These are phyloP conservation scores for Thymelicus acteon DNA, from an alignment of 2,888 invertebrate genomes.

Conservation along the genomic window DNA sequence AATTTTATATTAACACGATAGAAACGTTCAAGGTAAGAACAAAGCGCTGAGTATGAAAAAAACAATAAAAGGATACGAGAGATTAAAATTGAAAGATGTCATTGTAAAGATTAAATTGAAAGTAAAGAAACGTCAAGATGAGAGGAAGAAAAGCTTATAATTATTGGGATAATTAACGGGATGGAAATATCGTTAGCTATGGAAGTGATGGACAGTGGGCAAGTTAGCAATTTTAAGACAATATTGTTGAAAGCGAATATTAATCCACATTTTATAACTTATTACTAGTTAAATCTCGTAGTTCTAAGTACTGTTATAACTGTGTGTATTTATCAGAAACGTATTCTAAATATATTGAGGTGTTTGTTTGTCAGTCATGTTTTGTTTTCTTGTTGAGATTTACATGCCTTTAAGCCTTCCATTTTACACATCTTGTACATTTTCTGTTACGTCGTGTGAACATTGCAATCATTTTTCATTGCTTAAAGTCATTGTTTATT, in stretches of 20 bases:
- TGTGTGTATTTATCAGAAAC: constrained; percentile 45
- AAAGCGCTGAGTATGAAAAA: constrained; percentile 12
- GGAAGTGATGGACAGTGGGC: neutral
- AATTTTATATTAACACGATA: neutral
- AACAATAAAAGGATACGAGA: neutral
- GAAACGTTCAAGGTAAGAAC: neutral
- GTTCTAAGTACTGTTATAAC: constrained; percentile 48
- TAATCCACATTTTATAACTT: constrained; percentile 78
- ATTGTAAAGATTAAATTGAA: neutral
- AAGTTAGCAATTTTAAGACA: constrained; percentile 63
- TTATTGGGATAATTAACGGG: neutral
- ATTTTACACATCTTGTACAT: no score
- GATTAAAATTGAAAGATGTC: neutral
- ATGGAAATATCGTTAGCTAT: neutral
- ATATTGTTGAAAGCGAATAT: constrained; percentile 80
- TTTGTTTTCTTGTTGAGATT: constrained; percentile 21
- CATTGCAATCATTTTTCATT: no score
- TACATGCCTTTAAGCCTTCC: neutral
- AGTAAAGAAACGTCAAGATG: neutral
- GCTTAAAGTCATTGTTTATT: no score
- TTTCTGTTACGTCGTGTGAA: no score
- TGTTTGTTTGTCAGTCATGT: constrained; percentile 30
- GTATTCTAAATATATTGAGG: constrained; percentile 17
- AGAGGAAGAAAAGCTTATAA: neutral
- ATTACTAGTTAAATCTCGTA: constrained; percentile 55